Conservation (phyloP, 1,140 invertebrate species). For the Leptoteleia sp. region DNA sequence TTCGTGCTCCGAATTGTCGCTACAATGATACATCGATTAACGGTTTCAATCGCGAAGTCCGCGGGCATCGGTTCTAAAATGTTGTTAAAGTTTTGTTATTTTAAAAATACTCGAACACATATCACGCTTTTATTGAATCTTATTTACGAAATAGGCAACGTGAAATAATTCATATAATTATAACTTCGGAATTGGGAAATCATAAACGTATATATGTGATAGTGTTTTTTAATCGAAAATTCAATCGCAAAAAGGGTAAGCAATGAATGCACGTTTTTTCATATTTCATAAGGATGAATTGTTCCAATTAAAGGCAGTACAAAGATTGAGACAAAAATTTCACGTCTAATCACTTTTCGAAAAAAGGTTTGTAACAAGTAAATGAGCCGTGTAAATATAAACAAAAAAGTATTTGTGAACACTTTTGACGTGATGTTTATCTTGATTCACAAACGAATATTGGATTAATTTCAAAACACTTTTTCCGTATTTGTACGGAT, state of each 20-base stretch:
- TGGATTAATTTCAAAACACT: conserved; percentile 32
- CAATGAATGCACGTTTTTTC: conserved; percentile 17
- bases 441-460: conserved; percentile 28
- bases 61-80: background rate
- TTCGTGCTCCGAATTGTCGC: no score
- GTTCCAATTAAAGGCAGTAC: conserved; percentile 29
- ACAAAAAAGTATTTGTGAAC: conserved; percentile 31
- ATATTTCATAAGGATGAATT: no score
- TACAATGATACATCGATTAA: conserved; percentile 17
- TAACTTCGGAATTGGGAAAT: no score
- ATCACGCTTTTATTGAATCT: conserved; percentile 23
- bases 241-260: conserved; percentile 41
- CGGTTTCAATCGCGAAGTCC: conserved; percentile 2
- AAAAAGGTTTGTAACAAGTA: conserved; percentile 21
- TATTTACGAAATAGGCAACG: conserved; percentile 13
- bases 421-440: conserved; percentile 32
- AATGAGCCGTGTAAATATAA: conserved; percentile 45
- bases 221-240: no score
- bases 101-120: conserved; percentile 16
- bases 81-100: no score
- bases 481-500: conserved; percentile 19
- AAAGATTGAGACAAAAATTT: conserved; percentile 30
- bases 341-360: conserved; percentile 25
- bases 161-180: conserved; percentile 16
- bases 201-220: no score